Evolutionary conservation across 2,888 invertebrate species (phyloP).

Genomic region (Drosophila mimetica): DNA sequence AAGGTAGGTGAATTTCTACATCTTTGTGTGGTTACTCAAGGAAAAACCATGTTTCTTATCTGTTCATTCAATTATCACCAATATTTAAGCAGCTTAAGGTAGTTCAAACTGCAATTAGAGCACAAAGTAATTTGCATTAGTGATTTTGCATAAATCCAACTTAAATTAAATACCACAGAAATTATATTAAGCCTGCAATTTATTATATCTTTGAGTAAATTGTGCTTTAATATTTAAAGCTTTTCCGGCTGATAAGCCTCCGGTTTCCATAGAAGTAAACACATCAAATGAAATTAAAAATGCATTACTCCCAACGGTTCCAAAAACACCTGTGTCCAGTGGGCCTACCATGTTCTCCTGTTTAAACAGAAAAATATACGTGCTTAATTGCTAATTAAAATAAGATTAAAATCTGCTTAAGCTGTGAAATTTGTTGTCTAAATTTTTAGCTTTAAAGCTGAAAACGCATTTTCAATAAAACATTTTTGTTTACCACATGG

Average conservation of each 20-base stretch:
- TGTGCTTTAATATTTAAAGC: background rate
- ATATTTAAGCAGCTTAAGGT: background rate
- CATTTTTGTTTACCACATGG: background rate
- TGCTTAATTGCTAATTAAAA: background rate
- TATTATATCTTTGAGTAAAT: background rate
- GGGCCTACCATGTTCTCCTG: too few species aligned
- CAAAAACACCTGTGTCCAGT: background rate
- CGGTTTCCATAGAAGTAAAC: too few species aligned
- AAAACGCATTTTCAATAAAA: background rate
- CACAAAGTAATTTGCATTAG: background rate
- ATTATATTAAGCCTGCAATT: too few species aligned
- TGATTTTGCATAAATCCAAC: background rate
- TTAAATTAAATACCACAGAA: background rate
- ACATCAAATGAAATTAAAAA: background rate
- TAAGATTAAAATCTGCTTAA: background rate
- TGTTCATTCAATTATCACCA: background rate
- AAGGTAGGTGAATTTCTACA: background rate
- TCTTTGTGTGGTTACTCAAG: background rate
- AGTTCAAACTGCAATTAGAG: slow-evolving; percentile 8
- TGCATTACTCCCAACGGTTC: background rate
- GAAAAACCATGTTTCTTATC: background rate
- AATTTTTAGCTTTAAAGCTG: background rate
- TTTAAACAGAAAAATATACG: background rate
- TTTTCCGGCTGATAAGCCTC: background rate
- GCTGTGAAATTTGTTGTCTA: background rate